A percentile compares a stretch with the other conserved stretches of the same genome.
These are phyloP conservation scores for Anagyrus pseudococci DNA, from an alignment of 2,888 invertebrate species.

Conservation along the genomic window DNA sequence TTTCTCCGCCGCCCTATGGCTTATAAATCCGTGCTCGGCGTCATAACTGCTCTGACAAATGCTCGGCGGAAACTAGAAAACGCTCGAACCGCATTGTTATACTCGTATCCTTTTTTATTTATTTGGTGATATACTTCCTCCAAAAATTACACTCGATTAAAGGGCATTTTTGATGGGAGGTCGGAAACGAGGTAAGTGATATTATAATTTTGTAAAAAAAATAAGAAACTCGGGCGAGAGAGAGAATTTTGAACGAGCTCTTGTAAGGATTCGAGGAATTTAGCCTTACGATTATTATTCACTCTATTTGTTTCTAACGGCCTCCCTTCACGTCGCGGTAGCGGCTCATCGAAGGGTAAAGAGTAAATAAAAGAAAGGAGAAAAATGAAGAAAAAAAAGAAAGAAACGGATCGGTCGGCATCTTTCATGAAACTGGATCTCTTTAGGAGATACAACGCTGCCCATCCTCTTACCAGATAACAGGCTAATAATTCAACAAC, in stretches of 20 bases:
- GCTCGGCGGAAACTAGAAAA: constrained; percentile 58
- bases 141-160: too few relatives aligned
- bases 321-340: not conserved
- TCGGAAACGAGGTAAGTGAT: too few relatives aligned
- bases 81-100: not conserved
- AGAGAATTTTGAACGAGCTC: too few relatives aligned
- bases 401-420: constrained; percentile 46
- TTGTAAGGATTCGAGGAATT: not conserved
- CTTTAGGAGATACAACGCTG: constrained; percentile 30
- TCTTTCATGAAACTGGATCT: constrained; percentile 61
- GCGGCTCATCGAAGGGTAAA: constrained; percentile 16
- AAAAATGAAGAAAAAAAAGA: constrained; percentile 35
- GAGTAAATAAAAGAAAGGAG: constrained; percentile 12
- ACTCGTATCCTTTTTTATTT: too few relatives aligned
- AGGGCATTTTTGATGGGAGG: too few relatives aligned
- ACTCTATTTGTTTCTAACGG: not conserved
- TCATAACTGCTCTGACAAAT: constrained; percentile 58
- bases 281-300: not conserved
- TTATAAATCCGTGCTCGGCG: too few relatives aligned
- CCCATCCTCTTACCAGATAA: too few relatives aligned
- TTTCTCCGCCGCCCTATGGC: constrained; percentile 42
- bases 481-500: constrained; percentile 57
- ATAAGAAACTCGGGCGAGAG: too few relatives aligned
- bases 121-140: too few relatives aligned
- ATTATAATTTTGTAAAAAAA: too few relatives aligned